phyloP scores from a whole-genome alignment of 2,797 vertebrate species.

The Helicolenus hilgendorfi region DNA sequence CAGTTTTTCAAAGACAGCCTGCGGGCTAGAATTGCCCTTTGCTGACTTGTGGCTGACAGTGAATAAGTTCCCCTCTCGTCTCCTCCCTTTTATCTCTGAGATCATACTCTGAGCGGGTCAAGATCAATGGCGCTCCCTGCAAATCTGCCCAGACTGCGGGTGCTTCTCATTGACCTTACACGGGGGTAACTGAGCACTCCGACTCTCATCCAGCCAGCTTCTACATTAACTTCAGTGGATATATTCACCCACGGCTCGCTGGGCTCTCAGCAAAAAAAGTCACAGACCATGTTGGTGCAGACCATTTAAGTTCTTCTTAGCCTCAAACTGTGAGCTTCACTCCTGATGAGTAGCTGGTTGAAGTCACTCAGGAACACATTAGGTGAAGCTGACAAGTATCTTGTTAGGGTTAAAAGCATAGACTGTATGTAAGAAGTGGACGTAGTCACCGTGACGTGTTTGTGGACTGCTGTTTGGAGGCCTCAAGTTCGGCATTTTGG shows the following conservation, averaged over 20 bases:
- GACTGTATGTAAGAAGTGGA: too few relatives aligned
- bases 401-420: neutral
- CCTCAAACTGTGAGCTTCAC: neutral
- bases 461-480: too few relatives aligned
- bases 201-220: constrained; percentile 52
- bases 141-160: constrained; percentile 87
- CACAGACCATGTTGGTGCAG: neutral
- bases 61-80: constrained; percentile 86
- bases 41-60: constrained; percentile 88
- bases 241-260: constrained; percentile 17
- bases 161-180: constrained; percentile 88
- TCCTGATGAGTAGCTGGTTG: neutral
- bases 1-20: constrained; percentile 90
- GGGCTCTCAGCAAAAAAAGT: constrained; percentile 35
- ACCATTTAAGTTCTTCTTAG: neutral
- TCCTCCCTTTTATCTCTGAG: constrained; percentile 89
- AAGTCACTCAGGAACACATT: constrained; percentile 15
- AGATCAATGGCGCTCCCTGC: constrained; percentile 89
- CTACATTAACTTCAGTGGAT: constrained; percentile 44
- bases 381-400: neutral
- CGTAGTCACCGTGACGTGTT: too few relatives aligned
- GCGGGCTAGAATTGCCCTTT: constrained; percentile 89
- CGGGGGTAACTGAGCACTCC: constrained; percentile 61
- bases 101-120: constrained; percentile 88
- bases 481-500: too few relatives aligned